Evolutionary conservation across 2,797 vertebrate species (phyloP), one percentile per base, ranked within the genome.

Genomic region (Scarus forsteni): DNA sequence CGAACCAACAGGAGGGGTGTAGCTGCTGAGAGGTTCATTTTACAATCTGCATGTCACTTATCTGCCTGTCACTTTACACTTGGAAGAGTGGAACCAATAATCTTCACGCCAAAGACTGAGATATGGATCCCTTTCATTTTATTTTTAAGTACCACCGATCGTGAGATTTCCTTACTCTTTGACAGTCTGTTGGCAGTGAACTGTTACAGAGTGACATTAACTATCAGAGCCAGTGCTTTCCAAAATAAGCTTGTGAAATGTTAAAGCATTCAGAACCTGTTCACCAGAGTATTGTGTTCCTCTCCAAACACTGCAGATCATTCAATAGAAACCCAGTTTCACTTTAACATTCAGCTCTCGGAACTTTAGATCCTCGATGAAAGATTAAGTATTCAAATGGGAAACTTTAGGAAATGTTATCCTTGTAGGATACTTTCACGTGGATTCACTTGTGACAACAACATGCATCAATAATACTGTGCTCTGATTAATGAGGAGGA

Each of bases 331-430:
- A 74, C 64, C 54, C 39, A 50, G 66, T 57, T 83, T 84, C 60
- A 52, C 65, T 79, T 86, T 66, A 66, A 77, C 66, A 79, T 83
- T 71, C 66, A 68, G 50, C 12, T 56, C 64, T 42, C 35, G 50
- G 58, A 87, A 89, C 66, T 38, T 54, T 64, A 90, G 70, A 80
- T 51, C 57, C 61, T 55, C 19, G 84, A 73, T 90, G 76, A 89
- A 88, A 83, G 79, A 83, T 67, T 71, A 70, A 87, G 78, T 70
- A 76, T 88, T 79, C 62, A 84, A 71, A 84, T 60, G 56, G 71
- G 72, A 48, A 75, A 70, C 67, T 83, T 84, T 75, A 59, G 58
- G 35, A 35, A 62, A 51, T 65, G 87, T 35, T 66, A 52, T 45
- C 46, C 60, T 53, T 65, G 51, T 54, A 64, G 44, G 68, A 58